Conservation (phyloP, 2,113 vertebrate species). For the Oncorhynchus mykiss region DNA sequence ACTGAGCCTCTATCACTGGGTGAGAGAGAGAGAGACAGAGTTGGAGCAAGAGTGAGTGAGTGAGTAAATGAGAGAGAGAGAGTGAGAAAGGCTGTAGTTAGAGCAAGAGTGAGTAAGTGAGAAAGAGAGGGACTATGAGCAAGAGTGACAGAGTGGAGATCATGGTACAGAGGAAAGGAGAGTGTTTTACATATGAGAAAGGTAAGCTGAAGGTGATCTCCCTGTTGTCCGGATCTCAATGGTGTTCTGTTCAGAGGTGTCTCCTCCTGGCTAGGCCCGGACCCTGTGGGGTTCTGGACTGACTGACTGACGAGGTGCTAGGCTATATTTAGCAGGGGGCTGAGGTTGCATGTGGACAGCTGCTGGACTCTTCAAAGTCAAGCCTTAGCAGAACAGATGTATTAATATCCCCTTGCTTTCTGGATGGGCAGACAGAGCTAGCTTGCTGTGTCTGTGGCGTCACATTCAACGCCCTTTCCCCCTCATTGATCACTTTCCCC, state of each 20-base stretch:
- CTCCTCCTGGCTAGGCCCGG: not conserved
- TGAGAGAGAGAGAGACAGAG: not conserved
- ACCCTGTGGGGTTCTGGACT: not conserved
- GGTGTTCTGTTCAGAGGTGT: not conserved
- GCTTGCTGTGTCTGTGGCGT: not conserved
- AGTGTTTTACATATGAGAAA: not conserved
- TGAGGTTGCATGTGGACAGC: constrained; percentile 14
- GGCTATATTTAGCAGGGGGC: constrained; percentile 16
- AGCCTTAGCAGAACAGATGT: constrained; percentile 46
- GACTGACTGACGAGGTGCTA: not conserved
- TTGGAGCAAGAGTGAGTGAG: not conserved
- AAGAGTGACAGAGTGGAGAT: not conserved
- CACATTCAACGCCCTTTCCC: constrained; percentile 33
- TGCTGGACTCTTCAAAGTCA: constrained; percentile 27
- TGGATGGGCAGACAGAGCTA: not conserved
- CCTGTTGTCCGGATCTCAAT: not conserved
- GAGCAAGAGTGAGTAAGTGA: not conserved
- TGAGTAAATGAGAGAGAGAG: not conserved
- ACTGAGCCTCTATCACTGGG: constrained; percentile 14
- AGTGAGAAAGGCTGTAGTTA: not conserved
- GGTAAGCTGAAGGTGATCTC: not conserved
- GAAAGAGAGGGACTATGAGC: constrained; percentile 5
- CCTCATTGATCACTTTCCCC: constrained; percentile 36
- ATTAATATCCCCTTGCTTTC: constrained; percentile 48
- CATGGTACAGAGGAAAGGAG: not conserved